Conservation (phyloP, 2,888 invertebrate species). For the Eucera pruinosa region DNA sequence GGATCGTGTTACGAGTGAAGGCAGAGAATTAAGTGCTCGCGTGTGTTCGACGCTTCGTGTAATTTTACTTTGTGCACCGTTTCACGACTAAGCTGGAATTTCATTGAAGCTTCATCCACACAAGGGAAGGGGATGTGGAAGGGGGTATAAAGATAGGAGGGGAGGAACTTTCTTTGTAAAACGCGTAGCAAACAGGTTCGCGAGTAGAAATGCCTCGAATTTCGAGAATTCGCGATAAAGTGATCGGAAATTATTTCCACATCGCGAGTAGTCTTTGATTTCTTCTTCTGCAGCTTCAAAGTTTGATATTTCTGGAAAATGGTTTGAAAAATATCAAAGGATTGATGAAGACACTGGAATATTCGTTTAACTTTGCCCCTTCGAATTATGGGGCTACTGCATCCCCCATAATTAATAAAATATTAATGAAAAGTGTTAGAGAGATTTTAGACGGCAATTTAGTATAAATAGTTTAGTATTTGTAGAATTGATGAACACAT, state of each 20-base stretch:
- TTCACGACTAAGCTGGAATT: slow-evolving; percentile 55
- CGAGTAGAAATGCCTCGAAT: slow-evolving; percentile 27
- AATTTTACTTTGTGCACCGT: slow-evolving; percentile 58
- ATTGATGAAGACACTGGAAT: too few relatives aligned
- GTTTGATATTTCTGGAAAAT: too few relatives aligned
- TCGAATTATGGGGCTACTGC: too few relatives aligned
- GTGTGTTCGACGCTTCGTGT: slow-evolving; percentile 59
- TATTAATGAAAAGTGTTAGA: too few relatives aligned
- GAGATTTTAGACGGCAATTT: too few relatives aligned
- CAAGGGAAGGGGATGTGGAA: neutral
- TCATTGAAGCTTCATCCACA: slow-evolving; percentile 56
- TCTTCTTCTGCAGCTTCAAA: neutral
- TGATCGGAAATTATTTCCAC: slow-evolving; percentile 54
- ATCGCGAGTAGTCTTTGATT: too few relatives aligned
- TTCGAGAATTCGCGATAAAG: slow-evolving; percentile 49
- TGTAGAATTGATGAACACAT: too few relatives aligned
- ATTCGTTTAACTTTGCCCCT: too few relatives aligned
- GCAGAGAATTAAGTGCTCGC: slow-evolving; percentile 59
- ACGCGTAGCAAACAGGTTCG: slow-evolving; percentile 46
- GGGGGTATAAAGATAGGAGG: too few relatives aligned
- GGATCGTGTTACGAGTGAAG: slow-evolving; percentile 57
- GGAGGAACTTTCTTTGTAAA: slow-evolving; percentile 63
- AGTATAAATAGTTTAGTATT: too few relatives aligned
- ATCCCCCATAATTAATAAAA: too few relatives aligned
- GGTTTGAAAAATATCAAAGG: neutral